Conservation (phyloP, 2,797 vertebrate species). For the Dendrocincla fuliginosa region DNA sequence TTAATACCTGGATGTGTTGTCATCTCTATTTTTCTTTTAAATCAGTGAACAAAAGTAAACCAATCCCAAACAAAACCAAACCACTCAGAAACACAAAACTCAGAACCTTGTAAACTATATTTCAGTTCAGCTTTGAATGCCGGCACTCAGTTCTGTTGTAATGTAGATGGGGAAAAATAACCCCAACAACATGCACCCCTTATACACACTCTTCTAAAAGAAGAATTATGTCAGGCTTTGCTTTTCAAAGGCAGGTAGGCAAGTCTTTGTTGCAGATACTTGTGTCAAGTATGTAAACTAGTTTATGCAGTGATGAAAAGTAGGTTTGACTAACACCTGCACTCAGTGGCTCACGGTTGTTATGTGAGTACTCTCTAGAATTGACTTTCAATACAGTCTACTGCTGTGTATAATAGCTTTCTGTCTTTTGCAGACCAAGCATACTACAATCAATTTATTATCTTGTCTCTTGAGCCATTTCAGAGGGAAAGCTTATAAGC, state of each 20-base stretch:
- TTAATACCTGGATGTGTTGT: not conserved
- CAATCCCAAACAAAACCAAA: not conserved
- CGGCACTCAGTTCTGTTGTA: not conserved
- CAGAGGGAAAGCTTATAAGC: not conserved
- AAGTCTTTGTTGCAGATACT: not conserved
- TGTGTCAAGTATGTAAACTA: not conserved
- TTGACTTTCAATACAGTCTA: not conserved
- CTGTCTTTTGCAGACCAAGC: not conserved
- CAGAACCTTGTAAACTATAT: not conserved
- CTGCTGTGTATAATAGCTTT: not conserved
- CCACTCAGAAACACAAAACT: not conserved
- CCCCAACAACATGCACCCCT: not conserved
- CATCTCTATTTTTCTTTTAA: not conserved
- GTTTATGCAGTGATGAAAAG: not conserved
- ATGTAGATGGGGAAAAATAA: not conserved
- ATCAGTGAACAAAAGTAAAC: not conserved
- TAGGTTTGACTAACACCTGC: not conserved
- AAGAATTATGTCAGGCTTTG: not conserved
- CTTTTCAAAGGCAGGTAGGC: not conserved
- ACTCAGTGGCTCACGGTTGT: not conserved
- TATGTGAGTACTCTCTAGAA: not conserved
- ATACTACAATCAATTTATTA: not conserved
- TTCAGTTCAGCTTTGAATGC: not conserved
- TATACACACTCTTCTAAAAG: not conserved
- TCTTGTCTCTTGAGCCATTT: not conserved